Conservation (phyloP, 2,113 vertebrate species). For the Potamarius usumacintae region DNA sequence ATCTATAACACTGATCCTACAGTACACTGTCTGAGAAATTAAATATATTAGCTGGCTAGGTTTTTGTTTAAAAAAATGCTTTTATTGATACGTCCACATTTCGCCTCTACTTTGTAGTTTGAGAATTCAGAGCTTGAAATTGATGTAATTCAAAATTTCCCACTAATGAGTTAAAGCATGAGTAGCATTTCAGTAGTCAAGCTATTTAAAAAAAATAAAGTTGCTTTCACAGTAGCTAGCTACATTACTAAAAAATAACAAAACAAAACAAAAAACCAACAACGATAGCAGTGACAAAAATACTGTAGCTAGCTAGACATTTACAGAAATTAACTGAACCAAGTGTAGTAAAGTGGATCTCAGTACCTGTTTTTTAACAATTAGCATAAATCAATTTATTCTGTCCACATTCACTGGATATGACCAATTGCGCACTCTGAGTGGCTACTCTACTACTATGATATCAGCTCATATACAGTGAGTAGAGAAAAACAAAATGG, state of each 20-base stretch:
- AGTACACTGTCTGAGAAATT: neutral
- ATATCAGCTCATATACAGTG: no score
- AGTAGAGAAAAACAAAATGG: no score
- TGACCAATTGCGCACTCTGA: no score
- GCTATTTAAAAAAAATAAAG: neutral
- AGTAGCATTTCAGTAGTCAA: neutral
- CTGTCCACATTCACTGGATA: no score
- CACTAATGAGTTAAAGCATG: neutral
- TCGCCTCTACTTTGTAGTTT: neutral
- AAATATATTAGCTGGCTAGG: neutral
- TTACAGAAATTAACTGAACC: neutral
- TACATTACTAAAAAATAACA: neutral
- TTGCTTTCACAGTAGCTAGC: neutral
- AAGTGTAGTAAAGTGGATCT: neutral
- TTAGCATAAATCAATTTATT: neutral
- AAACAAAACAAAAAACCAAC: neutral
- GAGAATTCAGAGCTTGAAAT: neutral
- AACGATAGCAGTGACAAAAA: neutral
- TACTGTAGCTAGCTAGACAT: neutral
- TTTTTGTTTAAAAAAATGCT: neutral
- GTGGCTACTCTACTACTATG: no score
- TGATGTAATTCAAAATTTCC: neutral
- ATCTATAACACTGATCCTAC: neutral
- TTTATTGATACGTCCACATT: neutral
- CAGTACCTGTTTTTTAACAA: neutral